Evolutionary conservation across 2,797 vertebrate genomes (phyloP), one percentile per base, ranked within the genome.

Genomic region (Clarias pachynema): DNA sequence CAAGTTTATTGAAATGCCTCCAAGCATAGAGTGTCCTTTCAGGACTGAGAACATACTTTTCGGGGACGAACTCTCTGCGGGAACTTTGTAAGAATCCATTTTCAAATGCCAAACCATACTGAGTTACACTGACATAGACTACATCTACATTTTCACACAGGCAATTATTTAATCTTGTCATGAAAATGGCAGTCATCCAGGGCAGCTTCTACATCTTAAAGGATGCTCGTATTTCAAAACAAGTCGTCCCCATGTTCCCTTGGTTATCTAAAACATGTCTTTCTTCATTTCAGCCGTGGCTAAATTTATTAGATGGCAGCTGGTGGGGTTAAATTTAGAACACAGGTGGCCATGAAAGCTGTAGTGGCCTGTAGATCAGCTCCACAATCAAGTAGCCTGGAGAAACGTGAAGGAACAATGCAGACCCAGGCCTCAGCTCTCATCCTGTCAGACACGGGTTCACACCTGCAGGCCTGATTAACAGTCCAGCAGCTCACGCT

Each of bases 281-380:
- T 89, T 87, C 84, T 90, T 86, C 81, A 85, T 89, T 88, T 90
- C 56, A 84, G 82, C 85, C 44, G 49, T 49, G 20, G 74, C 89
- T 91, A 91, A 89, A 92, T 92, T 87, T 92, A 91, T 87, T 86
- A 79, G 84, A 37, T 87, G 85, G 85, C 92, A 92, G 91, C 90
- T 91, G 90, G 75, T 79, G 57, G 69, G 85, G 62, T 81, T 91
- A 91, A 89, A 90, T 91, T 88, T 92, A 89, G 90, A 88, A 69
- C 87, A 73, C 92, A 91, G 90, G 90, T 92, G 92, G 88, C 80
- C 72, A 53, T 56, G 89, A 91, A 89, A 85, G 88, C 69, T 26
- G 26, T 57, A 53, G 62, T 73, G 82, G 49, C 68, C 84, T 86
- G 87, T 80, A 79, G 85, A 82, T 88, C 85, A 79, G 84, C 82